Evolutionary conservation across 1,140 invertebrate species (phyloP).

Genomic region (Paramacrobiotus metropolitanus): DNA sequence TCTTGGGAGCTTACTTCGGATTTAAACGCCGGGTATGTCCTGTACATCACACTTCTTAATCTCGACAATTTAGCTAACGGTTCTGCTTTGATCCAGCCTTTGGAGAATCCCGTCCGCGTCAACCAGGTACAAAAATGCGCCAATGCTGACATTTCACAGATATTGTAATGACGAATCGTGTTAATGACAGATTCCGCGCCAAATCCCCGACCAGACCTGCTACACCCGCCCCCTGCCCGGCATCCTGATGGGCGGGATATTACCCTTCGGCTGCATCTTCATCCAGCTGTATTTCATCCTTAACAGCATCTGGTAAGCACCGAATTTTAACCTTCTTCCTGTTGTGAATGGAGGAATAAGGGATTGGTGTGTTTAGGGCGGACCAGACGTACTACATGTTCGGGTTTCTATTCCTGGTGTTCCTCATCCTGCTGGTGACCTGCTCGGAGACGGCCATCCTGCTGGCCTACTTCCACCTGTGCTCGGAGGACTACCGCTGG

Average conservation of each 20-base stretch:
- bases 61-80: neutral
- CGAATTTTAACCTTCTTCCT: no score
- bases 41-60: constrained; percentile 4
- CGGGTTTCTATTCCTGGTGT: constrained; percentile 91
- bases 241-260: constrained; percentile 88
- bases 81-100: constrained; percentile 30
- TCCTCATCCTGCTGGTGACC: constrained; percentile 86
- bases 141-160: neutral
- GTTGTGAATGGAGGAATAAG: neutral
- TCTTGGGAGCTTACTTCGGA: constrained; percentile 91
- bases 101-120: constrained; percentile 88
- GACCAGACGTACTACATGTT: constrained; percentile 99
- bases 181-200: constrained; percentile 52
- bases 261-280: constrained; percentile 97
- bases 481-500: constrained; percentile 82
- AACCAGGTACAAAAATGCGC: constrained; percentile 49
- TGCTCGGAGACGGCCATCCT: constrained; percentile 95
- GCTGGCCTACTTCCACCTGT: constrained; percentile 94
- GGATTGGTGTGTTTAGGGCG: constrained; percentile 28
- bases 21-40: constrained; percentile 70
- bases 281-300: constrained; percentile 98
- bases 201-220: constrained; percentile 89
- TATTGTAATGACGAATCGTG: neutral
- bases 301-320: constrained; percentile 71
- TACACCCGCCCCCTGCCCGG: constrained; percentile 68